Base-by-base conservation (phyloP, 2,888 invertebrate species). In the Lottia gigantea region DNA sequence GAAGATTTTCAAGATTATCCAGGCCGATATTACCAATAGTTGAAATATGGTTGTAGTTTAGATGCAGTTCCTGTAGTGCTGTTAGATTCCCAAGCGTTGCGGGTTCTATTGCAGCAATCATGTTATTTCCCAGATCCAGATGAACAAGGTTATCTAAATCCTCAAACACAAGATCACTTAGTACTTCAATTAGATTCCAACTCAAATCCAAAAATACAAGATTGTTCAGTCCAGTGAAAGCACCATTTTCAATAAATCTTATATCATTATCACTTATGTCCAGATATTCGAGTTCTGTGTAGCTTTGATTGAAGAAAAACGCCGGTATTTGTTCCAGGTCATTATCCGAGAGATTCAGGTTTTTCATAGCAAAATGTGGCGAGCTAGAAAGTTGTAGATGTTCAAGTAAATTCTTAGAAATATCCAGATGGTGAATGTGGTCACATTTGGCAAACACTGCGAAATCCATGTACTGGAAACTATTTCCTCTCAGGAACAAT, bases 191-290 rank as follows among this genome's bases (percentile, higher is more conserved):
- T 7, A n/a, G 25, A 67, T 71, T 71, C 55, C 49, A 64, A 11
- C 31, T 45, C 23, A 71, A 61, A 15, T 47, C 23, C 14, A 71
- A 46, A 14, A 26, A 46, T 23, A 40, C 64, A 45, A 71, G 31
- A 23, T 63, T 55, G 1, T 19, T n/a, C 49, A 71, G 26, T 16
- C 25, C 49, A 7, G n/a, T 67, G 15, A 71, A 45, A 16, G 26
- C 67, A 23, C 11, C 31, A 6, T 26, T 19, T 23, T 64, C 26
- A 25, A 71, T 26, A 45, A 14, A 7, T 8, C 15, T 19, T 14
- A 71, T 67, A 15, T 67, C 19, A 46, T 71, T 71, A 45, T 45
- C 46, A 15, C 67, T 71, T 0, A 71, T 64, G 64, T 71, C 71
- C 46, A 71, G 19, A 12, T 19, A 46, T 26, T 26, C 46, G 23